Percentiles rank a stretch among this genome's conserved stretches.
Conservation (phyloP, 2,888 invertebrate genomes). For the Synanthedon myopaeformis region DNA sequence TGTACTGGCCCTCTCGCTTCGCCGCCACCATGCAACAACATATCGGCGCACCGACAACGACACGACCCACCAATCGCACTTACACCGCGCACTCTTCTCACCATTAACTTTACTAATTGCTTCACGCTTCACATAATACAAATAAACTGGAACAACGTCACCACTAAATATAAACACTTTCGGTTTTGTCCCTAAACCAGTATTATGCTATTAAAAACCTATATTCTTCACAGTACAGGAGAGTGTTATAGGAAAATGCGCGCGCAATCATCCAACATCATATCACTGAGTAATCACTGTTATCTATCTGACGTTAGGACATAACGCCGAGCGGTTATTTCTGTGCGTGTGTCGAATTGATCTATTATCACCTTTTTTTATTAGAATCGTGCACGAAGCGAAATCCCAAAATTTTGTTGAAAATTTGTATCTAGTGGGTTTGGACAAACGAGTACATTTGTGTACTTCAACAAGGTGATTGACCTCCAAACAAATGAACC, state of each 20-base stretch:
- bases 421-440: too few species aligned
- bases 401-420: too few species aligned
- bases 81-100: slow-evolving; percentile 26
- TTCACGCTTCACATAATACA: slow-evolving; percentile 15
- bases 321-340: slow-evolving; percentile 30
- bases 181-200: not conserved
- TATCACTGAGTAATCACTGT: slow-evolving; percentile 55
- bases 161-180: not conserved
- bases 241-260: slow-evolving; percentile 22
- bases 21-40: slow-evolving; percentile 57
- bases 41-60: slow-evolving; percentile 49
- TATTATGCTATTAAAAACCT: slow-evolving; percentile 12
- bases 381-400: slow-evolving; percentile 4
- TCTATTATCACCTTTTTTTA: slow-evolving; percentile 27
- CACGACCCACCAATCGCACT: slow-evolving; percentile 30
- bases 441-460: too few species aligned
- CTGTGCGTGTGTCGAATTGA: slow-evolving; percentile 19
- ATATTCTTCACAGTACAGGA: slow-evolving; percentile 20
- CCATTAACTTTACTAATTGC: slow-evolving; percentile 22
- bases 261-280: slow-evolving; percentile 34
- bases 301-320: slow-evolving; percentile 44
- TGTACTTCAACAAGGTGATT: too few species aligned
- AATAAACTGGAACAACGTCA: not conserved
- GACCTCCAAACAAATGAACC: too few species aligned
- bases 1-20: slow-evolving; percentile 55